Conservation (phyloP, 2,888 invertebrate genomes). For the Diploptera punctata region DNA sequence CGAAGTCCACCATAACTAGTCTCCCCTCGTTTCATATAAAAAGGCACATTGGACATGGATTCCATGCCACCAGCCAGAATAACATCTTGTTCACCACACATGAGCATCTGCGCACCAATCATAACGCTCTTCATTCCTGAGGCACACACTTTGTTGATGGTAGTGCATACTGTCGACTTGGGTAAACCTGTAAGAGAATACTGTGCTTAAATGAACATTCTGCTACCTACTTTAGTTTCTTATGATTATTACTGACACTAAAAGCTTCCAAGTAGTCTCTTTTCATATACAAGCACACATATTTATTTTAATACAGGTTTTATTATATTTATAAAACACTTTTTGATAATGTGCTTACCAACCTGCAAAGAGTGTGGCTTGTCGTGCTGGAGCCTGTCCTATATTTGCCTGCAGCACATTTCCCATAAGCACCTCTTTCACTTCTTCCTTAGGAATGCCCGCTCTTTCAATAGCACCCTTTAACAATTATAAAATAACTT, state of each 20-base stretch:
- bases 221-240: too few relatives aligned
- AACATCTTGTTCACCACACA: constrained; percentile 88
- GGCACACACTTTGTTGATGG: constrained; percentile 96
- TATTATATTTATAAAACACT: too few relatives aligned
- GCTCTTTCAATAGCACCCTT: constrained; percentile 77
- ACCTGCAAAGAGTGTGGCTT: constrained; percentile 93
- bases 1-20: constrained; percentile 89
- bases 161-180: constrained; percentile 88
- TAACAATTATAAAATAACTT: not conserved
- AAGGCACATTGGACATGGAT: constrained; percentile 99
- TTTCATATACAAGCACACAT: too few relatives aligned
- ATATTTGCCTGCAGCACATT: constrained; percentile 82
- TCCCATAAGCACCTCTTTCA: constrained; percentile 93
- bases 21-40: constrained; percentile 87
- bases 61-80: constrained; percentile 99
- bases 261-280: too few relatives aligned
- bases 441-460: constrained; percentile 81
- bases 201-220: too few relatives aligned
- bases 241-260: too few relatives aligned
- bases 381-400: constrained; percentile 96
- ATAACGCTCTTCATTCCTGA: constrained; percentile 98
- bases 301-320: too few relatives aligned
- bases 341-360: too few relatives aligned
- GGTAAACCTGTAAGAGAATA: constrained; percentile 71
- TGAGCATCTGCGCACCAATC: constrained; percentile 90